Conservation (phyloP, 2,888 invertebrate genomes). For the Chrysolina oricalcia region DNA sequence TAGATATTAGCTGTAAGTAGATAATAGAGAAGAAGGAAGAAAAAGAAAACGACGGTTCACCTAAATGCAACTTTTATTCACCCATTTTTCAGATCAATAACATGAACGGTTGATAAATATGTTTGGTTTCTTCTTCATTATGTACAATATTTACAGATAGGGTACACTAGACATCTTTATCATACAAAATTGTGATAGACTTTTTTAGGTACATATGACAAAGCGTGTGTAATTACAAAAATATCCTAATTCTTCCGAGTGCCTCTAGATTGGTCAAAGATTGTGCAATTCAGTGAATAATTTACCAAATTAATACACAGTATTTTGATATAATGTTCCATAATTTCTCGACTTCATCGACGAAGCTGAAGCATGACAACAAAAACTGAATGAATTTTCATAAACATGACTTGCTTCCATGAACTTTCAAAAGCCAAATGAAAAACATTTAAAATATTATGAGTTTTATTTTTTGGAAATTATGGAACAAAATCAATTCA, state of each 20-base stretch:
- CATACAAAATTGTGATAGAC: conserved; percentile 59
- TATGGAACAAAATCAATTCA: background rate
- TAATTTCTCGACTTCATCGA: background rate
- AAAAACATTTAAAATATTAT: background rate
- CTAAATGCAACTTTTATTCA: conserved; percentile 48
- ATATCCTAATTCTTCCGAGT: conserved; percentile 63
- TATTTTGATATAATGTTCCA: conserved; percentile 4
- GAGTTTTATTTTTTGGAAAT: background rate
- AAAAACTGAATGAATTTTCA: no score
- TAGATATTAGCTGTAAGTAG: background rate
- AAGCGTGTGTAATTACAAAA: conserved; percentile 64
- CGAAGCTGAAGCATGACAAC: background rate
- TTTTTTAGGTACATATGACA: conserved; percentile 60
- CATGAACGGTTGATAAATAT: conserved; percentile 61
- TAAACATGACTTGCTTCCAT: background rate
- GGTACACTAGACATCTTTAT: conserved; percentile 56
- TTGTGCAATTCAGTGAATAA: conserved; percentile 55
- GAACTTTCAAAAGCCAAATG: background rate
- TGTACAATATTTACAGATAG: conserved; percentile 60
- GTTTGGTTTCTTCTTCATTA: conserved; percentile 54
- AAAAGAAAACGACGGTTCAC: conserved; percentile 8
- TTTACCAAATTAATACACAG: conserved; percentile 17
- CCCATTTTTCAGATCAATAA: conserved; percentile 52
- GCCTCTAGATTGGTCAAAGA: conserved; percentile 66
- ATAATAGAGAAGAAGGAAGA: background rate